phyloP scores from a whole-genome alignment of 2,888 invertebrate genomes.

The Drosophila mayaguana region DNA sequence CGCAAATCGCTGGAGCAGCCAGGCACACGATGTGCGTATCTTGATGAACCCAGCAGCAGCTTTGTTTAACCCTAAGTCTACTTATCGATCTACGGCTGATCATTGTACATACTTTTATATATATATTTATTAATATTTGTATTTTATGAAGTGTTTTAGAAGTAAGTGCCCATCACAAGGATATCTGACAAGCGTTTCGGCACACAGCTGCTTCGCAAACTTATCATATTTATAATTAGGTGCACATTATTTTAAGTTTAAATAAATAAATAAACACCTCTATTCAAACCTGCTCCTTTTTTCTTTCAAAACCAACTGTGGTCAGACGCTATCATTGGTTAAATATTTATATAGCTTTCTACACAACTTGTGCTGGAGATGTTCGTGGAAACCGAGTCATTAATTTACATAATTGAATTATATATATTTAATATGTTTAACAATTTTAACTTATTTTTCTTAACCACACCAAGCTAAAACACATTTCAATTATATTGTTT shows the following conservation, averaged over 20 bases:
- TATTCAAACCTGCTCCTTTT: conserved; percentile 7
- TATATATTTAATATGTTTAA: not conserved
- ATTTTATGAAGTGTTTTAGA: conserved; percentile 24
- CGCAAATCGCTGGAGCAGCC: conserved; percentile 72
- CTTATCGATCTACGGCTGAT: conserved; percentile 21
- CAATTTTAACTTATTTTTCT: not conserved
- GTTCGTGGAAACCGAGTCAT: not conserved
- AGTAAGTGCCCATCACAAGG: conserved; percentile 12
- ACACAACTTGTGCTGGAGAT: not conserved
- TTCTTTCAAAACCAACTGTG: not conserved
- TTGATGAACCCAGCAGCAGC: conserved; percentile 89
- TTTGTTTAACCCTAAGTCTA: conserved; percentile 86
- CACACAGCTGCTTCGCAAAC: conserved; percentile 24
- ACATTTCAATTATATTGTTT: not conserved
- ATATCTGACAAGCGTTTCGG: conserved; percentile 54
- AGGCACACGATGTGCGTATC: conserved; percentile 85
- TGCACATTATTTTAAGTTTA: conserved; percentile 45
- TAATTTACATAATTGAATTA: not conserved
- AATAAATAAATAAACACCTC: conserved; percentile 42
- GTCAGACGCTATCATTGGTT: too few relatives aligned
- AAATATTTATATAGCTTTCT: too few relatives aligned
- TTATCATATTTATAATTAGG: conserved; percentile 62
- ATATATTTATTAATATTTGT: conserved; percentile 58
- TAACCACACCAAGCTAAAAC: not conserved
- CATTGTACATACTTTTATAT: conserved; percentile 42